Conservation (phyloP, 2,113 vertebrate species). For the Caretta caretta region DNA sequence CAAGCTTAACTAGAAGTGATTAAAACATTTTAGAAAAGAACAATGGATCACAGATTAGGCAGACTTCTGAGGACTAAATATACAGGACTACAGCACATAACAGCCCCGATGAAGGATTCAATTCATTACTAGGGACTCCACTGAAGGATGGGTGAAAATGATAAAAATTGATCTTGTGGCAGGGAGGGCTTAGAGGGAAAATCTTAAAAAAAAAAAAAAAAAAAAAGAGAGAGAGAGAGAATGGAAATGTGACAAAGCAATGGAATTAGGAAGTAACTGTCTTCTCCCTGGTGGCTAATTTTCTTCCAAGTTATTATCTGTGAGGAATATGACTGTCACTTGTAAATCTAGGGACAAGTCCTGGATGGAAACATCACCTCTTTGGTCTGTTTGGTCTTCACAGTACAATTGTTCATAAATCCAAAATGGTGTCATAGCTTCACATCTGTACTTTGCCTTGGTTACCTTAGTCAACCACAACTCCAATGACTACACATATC, state of each 20-base stretch:
- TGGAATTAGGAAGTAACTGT: fast-evolving
- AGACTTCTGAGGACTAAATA: neutral
- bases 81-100: neutral
- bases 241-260: neutral
- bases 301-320: neutral
- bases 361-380: neutral
- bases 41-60: neutral
- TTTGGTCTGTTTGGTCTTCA: neutral
- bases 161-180: neutral
- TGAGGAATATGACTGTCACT: fast-evolving
- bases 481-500: neutral
- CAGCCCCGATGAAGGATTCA: neutral
- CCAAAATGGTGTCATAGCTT: fast-evolving
- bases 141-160: neutral
- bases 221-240: neutral
- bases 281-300: neutral
- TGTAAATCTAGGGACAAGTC: neutral
- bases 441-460: neutral
- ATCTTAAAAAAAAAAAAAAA: neutral
- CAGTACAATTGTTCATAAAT: neutral
- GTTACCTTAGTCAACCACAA: neutral
- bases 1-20: constrained; percentile 23
- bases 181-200: neutral
- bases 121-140: neutral
- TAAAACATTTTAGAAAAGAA: constrained; percentile 39